Base-by-base conservation (phyloP, 2,888 invertebrate species). In the Eilema sororculum region DNA sequence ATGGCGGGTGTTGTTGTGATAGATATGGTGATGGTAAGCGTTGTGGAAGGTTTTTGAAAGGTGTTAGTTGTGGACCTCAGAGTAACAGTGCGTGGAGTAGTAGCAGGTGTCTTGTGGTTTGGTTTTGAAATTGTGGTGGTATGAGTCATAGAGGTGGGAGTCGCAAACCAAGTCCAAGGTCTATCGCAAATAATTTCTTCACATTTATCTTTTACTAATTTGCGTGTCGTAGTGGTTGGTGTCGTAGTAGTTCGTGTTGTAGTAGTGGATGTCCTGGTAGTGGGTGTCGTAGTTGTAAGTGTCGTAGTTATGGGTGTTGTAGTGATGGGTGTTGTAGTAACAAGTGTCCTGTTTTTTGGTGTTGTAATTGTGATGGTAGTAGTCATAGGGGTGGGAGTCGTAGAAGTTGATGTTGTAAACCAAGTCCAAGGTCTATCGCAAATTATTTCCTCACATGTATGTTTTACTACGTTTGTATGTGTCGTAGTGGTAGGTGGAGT, bases 141-240 rank as follows among this genome's bases (percentile, higher is more conserved):
- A 6, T 3, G 5, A 6, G 20, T 46, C 16, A 16, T 46, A 46
- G 46, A n/a, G 8, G 52, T 52, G 52, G 9, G 8, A 8, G 52
- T 52, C n/a, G 52, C n/a, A 52, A 52, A 52, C 52, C 52, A 52
- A 20, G 52, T 52, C n/a, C n/a, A 52, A n/a, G 52, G 52, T 52
- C 52, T 52, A n/a, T 52, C 52, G 9, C 52, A 52, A 52, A 52
- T n/a, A 8, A 52, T 52, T 52, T 2, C 3, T 0, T 46, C 20
- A n/a, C 9, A 8, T 46, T 28, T 28, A 28, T n/a, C n/a, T n/a
- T n/a, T n/a, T n/a, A n/a, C n/a, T n/a, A n/a, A n/a, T n/a, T n/a
- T 46, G 20, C 20, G 20, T 46, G 20, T 46, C 16, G 46, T 46
- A 46, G 46, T 46, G 46, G 20, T 46, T 0, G 20, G 20, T 46